Conservation (phyloP, 2,113 vertebrate species). For the Xiphorhynchus elegans region DNA sequence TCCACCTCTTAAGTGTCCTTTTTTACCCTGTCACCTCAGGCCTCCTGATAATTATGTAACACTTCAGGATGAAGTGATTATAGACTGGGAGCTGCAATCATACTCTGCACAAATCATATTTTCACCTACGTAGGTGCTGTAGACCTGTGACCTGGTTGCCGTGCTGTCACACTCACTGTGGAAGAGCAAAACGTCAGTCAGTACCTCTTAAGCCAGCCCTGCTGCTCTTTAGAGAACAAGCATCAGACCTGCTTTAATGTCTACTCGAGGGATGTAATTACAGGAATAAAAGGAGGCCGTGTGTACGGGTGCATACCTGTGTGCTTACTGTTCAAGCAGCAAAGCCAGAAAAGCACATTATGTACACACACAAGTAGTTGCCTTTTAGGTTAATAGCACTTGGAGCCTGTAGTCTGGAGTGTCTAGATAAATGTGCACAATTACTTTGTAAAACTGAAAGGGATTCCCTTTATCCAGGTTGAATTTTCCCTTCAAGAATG, state of each 20-base stretch:
- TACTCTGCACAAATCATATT: constrained; percentile 38
- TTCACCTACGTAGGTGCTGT: constrained; percentile 22
- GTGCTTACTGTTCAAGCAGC: neutral
- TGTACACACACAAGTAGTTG: neutral
- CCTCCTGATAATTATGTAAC: constrained; percentile 58
- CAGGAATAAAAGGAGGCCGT: neutral
- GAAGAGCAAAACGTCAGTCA: constrained; percentile 7
- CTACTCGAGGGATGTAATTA: neutral
- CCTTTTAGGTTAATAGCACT: constrained; percentile 42
- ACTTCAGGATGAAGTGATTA: constrained; percentile 54
- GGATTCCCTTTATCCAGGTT: constrained; percentile 5
- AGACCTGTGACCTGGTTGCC: constrained; percentile 13
- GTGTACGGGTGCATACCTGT: neutral
- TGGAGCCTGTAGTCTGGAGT: neutral
- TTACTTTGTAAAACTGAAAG: constrained; percentile 32
- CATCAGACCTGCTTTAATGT: neutral
- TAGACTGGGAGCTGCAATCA: constrained; percentile 41
- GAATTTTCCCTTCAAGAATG: constrained; percentile 42
- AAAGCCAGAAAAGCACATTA: constrained; percentile 50
- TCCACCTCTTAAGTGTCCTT: constrained; percentile 14
- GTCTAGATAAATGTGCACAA: constrained; percentile 6
- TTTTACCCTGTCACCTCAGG: constrained; percentile 12
- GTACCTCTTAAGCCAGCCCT: neutral
- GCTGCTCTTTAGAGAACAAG: neutral
- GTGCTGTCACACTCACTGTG: neutral